Conservation (phyloP, 2,797 vertebrate genomes). For the Graptemys geographica region DNA sequence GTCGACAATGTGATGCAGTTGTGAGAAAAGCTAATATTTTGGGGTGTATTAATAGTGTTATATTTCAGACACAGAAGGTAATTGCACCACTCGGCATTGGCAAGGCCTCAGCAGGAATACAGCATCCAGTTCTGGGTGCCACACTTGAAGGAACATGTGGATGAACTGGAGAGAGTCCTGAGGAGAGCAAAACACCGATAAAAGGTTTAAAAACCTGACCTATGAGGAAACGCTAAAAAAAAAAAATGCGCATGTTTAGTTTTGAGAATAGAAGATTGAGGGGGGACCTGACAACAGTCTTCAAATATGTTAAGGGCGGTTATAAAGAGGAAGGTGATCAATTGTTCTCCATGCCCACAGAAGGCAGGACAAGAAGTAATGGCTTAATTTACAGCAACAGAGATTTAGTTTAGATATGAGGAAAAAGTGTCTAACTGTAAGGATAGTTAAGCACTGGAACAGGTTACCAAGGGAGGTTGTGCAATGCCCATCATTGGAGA, state of each 20-base stretch:
- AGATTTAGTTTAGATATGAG: not conserved
- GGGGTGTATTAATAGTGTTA: not conserved
- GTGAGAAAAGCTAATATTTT: not conserved
- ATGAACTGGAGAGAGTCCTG: not conserved
- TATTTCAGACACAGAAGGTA: not conserved
- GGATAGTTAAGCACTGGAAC: not conserved
- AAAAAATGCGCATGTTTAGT: not conserved
- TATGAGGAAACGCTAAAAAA: not conserved
- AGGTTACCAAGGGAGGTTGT: not conserved
- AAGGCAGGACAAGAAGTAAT: not conserved
- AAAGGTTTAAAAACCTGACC: not conserved
- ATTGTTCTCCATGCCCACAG: not conserved
- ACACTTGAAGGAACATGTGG: not conserved
- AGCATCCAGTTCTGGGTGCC: not conserved
- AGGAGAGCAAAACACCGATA: not conserved
- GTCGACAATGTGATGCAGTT: not conserved
- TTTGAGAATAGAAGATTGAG: not conserved
- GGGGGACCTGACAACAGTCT: not conserved
- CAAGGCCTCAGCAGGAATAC: not conserved
- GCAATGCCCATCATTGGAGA: not conserved
- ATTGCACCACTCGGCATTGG: not conserved
- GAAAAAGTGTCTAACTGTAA: not conserved
- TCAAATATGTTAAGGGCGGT: not conserved
- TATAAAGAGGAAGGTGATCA: not conserved
- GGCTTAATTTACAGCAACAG: not conserved